A percentile compares a stretch with the other conserved stretches of the same genome.
phyloP scores from a whole-genome alignment of 2,797 vertebrate species.

The Nyctalus aviator region DNA sequence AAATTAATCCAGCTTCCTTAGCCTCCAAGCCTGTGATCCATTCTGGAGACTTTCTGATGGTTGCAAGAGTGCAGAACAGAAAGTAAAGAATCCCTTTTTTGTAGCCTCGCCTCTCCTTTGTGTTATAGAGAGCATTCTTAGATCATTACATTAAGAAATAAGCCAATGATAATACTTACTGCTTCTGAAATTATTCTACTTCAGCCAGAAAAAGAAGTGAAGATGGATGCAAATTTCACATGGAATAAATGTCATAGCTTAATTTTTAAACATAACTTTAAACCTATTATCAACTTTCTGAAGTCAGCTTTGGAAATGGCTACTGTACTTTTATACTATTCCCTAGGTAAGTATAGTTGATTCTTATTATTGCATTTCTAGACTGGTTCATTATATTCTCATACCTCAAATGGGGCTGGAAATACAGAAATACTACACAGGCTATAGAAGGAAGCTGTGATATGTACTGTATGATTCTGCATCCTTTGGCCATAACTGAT shows the following conservation, averaged over 20 bases:
- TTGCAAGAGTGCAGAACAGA: not conserved
- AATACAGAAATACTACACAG: not conserved
- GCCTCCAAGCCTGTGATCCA: not conserved
- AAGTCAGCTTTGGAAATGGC: not conserved
- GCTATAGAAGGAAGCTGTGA: not conserved
- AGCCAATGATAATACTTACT: conserved; percentile 13
- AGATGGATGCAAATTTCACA: conserved; percentile 48
- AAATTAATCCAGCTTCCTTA: not conserved
- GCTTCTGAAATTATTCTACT: conserved; percentile 23
- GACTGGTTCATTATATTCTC: not conserved
- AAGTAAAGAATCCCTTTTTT: not conserved
- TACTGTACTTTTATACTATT: not conserved
- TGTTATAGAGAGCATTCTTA: not conserved
- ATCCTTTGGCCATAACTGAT: not conserved
- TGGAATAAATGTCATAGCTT: not conserved
- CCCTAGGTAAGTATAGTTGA: not conserved
- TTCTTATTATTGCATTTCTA: not conserved
- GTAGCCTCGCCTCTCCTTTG: not conserved
- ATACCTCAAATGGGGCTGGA: not conserved
- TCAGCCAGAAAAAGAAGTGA: not conserved
- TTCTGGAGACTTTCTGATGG: not conserved
- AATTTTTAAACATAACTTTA: conserved; percentile 25
- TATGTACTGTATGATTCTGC: not conserved
- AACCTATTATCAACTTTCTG: not conserved
- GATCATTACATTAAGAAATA: conserved; percentile 46